phyloP scores from a whole-genome alignment of 2,888 invertebrate species.

The Rambutsinella grinnellia region DNA sequence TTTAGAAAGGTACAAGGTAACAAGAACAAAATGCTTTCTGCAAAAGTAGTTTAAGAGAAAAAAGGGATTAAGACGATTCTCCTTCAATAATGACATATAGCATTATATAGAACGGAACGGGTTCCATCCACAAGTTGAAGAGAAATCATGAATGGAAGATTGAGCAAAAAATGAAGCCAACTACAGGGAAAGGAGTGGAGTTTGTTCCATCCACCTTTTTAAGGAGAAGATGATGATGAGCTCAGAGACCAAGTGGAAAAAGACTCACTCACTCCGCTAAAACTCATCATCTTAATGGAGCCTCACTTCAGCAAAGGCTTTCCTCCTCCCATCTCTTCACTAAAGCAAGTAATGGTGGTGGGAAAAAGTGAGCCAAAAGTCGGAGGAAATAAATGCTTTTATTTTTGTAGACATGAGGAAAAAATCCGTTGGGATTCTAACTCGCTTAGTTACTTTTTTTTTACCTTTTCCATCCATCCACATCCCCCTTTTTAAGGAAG shows the following conservation, averaged over 20 bases:
- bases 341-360: constrained; percentile 33
- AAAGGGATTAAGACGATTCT: background rate
- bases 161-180: background rate
- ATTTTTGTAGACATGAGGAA: constrained; percentile 40
- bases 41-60: too few relatives aligned
- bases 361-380: constrained; percentile 28
- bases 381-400: constrained; percentile 62
- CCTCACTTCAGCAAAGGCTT: constrained; percentile 19
- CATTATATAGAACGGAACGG: background rate
- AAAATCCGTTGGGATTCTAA: constrained; percentile 57
- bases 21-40: too few relatives aligned
- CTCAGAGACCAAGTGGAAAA: constrained; percentile 8
- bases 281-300: constrained; percentile 65
- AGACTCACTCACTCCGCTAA: constrained; percentile 20
- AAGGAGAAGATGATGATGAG: constrained; percentile 8
- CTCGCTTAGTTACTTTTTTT: constrained; percentile 23
- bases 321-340: background rate
- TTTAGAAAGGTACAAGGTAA: too few relatives aligned
- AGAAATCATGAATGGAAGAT: background rate
- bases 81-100: background rate
- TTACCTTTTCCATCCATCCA: constrained; percentile 18
- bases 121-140: background rate
- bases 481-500: constrained; percentile 1
- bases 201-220: background rate
- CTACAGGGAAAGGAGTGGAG: too few relatives aligned